These are phyloP conservation scores for Eumacrocentrus americanus DNA, from an alignment of 2,888 invertebrate genomes.

Conservation along the genomic window DNA sequence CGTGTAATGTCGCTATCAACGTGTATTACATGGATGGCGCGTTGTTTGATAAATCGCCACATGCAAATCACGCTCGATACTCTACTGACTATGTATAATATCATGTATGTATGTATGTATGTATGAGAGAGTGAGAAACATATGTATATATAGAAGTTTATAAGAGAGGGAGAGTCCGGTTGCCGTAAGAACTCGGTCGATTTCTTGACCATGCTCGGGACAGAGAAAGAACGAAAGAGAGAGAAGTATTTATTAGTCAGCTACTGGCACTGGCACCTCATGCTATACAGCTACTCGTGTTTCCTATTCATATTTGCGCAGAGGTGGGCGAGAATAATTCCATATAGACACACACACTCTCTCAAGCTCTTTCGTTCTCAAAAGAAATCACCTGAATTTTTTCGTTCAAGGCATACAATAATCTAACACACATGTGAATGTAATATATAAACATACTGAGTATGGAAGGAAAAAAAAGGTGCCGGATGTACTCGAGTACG, in stretches of 20 bases:
- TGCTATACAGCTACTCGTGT: conserved; percentile 9
- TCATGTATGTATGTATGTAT: neutral
- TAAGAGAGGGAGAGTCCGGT: neutral
- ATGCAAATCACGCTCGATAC: conserved; percentile 49
- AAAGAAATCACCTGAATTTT: neutral
- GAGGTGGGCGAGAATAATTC: too few relatives aligned
- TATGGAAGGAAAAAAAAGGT: neutral
- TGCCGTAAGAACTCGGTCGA: conserved; percentile 14
- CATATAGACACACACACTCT: neutral
- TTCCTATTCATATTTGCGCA: neutral
- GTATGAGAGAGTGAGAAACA: neutral
- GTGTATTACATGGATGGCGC: conserved; percentile 59
- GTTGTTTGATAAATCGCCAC: conserved; percentile 58
- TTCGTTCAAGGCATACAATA: too few relatives aligned
- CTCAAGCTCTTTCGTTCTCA: neutral
- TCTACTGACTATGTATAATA: neutral
- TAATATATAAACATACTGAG: neutral
- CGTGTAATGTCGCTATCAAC: conserved; percentile 58
- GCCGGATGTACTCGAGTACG: conserved; percentile 18
- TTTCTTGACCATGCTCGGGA: conserved; percentile 9
- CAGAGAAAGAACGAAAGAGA: neutral
- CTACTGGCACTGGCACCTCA: conserved; percentile 4
- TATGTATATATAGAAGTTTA: neutral
- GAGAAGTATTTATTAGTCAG: conserved; percentile 11
- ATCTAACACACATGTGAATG: neutral